These are phyloP conservation scores for Gymnopithys bicolor DNA, from an alignment of 2,797 vertebrate species.

Conservation along the genomic window DNA sequence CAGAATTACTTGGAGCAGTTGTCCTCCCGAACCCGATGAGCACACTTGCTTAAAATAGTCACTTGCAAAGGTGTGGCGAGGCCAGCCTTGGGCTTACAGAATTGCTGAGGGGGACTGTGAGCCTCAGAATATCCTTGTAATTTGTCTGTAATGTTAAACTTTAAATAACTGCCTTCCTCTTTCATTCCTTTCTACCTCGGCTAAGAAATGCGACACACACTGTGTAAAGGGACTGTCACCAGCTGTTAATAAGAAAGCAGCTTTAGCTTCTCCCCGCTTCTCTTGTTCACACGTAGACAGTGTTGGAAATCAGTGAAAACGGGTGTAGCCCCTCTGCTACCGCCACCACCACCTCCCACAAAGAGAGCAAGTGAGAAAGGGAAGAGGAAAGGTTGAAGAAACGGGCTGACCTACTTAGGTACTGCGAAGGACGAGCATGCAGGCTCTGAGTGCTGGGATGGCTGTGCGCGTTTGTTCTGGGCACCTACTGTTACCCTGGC, in stretches of 20 bases:
- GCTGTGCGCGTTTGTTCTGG: constrained; percentile 66
- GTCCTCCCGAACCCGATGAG: constrained; percentile 54
- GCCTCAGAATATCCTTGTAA: constrained; percentile 66
- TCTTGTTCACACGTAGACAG: constrained; percentile 63
- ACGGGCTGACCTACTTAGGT: constrained; percentile 72
- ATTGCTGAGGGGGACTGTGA: constrained; percentile 52
- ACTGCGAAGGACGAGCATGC: constrained; percentile 71
- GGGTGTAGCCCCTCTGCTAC: constrained; percentile 73
- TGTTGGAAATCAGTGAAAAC: constrained; percentile 73
- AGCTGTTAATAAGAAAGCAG: constrained; percentile 81
- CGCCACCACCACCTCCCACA: constrained; percentile 68
- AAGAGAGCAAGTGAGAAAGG: constrained; percentile 72
- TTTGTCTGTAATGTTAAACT: constrained; percentile 65
- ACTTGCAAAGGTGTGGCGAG: constrained; percentile 57
- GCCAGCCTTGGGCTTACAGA: constrained; percentile 39
- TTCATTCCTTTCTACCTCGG: constrained; percentile 66
- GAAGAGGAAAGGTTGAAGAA: constrained; percentile 73
- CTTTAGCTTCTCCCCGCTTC: constrained; percentile 52
- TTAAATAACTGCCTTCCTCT: constrained; percentile 60
- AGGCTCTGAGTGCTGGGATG: constrained; percentile 59
- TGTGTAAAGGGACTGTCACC: constrained; percentile 66
- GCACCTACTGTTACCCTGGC: constrained; percentile 73
- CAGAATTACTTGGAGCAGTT: constrained; percentile 70
- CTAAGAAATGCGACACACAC: constrained; percentile 70
- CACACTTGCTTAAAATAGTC: constrained; percentile 66